phyloP scores from a whole-genome alignment of 2,797 vertebrate genomes.

The Coilia nasus region DNA sequence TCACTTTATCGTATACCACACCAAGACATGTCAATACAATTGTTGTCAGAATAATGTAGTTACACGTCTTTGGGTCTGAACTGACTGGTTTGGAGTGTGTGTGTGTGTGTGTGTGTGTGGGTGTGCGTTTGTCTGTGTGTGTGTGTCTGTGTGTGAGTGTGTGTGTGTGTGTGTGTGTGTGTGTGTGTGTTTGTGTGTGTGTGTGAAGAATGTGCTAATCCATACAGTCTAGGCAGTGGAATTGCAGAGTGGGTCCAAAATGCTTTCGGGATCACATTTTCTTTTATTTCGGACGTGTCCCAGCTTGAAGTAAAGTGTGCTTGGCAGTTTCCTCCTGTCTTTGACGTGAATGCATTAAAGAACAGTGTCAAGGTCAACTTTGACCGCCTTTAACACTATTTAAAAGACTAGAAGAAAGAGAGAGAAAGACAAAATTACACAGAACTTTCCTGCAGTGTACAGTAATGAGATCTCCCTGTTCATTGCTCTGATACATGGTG shows the following conservation, averaged over 20 bases:
- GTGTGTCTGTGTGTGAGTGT: no score
- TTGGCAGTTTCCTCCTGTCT: neutral
- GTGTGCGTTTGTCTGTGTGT: no score
- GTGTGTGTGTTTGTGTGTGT: no score
- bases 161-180: no score
- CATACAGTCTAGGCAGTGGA: neutral
- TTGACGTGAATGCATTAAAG: neutral
- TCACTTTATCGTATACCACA: constrained; percentile 70
- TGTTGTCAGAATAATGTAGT: constrained; percentile 75
- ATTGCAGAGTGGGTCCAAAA: neutral
- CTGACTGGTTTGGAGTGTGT: constrained; percentile 39
- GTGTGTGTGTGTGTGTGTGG: no score
- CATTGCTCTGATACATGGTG: no score
- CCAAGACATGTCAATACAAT: constrained; percentile 74
- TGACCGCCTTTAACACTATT: neutral
- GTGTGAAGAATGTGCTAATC: neutral
- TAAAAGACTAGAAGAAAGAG: neutral
- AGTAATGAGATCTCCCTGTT: no score
- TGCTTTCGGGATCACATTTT: neutral
- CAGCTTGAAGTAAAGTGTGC: neutral
- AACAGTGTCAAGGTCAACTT: neutral
- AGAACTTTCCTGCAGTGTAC: no score
- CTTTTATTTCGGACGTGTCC: neutral
- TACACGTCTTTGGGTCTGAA: constrained; percentile 59
- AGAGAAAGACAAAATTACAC: neutral